Evolutionary conservation across 2,797 vertebrate genomes (phyloP).

Genomic region (Lophotriccus pileatus): DNA sequence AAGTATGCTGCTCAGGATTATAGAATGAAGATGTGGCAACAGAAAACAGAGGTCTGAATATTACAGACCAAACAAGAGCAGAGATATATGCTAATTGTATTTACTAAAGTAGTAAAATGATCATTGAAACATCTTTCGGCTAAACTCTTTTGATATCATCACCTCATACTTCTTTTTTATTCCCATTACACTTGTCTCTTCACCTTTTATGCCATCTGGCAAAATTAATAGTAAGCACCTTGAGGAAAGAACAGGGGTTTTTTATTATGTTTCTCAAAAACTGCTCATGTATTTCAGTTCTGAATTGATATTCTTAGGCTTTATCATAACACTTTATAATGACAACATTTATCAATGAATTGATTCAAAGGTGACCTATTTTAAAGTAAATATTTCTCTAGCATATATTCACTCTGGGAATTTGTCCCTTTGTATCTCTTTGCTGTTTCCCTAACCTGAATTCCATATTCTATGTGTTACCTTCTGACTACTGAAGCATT

Average conservation of each 20-base stretch:
- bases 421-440: not conserved
- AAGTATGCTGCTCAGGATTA: not conserved
- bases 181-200: not conserved
- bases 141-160: not conserved
- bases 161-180: not conserved
- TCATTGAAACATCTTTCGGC: not conserved
- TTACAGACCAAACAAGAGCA: not conserved
- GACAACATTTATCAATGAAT: not conserved
- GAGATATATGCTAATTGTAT: not conserved
- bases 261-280: not conserved
- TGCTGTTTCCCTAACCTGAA: not conserved
- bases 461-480: not conserved
- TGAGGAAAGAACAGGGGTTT: not conserved
- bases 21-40: not conserved
- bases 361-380: not conserved
- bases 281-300: not conserved
- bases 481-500: not conserved
- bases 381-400: not conserved
- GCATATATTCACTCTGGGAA: not conserved
- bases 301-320: not conserved
- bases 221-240: not conserved
- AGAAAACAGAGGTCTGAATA: not conserved
- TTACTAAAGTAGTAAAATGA: not conserved
- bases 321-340: not conserved
- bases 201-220: not conserved